Percentiles rank a stretch among this genome's conserved stretches.
phyloP scores from a whole-genome alignment of 2,888 invertebrate genomes.

The Xylota sylvarum region DNA sequence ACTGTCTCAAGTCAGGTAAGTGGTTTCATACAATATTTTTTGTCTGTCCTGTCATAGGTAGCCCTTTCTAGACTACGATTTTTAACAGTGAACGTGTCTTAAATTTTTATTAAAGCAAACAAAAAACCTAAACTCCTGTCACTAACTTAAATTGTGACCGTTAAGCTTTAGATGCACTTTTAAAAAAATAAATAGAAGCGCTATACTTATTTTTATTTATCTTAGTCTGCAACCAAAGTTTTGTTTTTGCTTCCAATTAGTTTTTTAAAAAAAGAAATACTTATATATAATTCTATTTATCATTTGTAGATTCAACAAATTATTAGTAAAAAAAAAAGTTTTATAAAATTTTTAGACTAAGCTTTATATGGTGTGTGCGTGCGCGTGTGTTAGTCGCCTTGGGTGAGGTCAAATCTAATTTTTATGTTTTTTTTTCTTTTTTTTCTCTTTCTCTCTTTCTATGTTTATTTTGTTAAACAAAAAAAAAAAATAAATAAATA shows the following conservation, averaged over 20 bases:
- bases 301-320: constrained; percentile 21
- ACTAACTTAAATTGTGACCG: constrained; percentile 16
- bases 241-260: background rate
- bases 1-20: no score
- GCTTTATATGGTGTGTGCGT: constrained; percentile 68
- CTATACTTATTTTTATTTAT: background rate
- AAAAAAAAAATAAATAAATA: constrained; percentile 66
- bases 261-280: background rate
- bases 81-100: background rate
- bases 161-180: constrained; percentile 2
- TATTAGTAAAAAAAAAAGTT: background rate
- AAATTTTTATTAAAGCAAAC: background rate
- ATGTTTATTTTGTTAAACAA: constrained; percentile 64
- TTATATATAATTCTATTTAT: background rate
- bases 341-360: constrained; percentile 18
- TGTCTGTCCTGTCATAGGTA: background rate
- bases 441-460: constrained; percentile 70
- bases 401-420: constrained; percentile 73
- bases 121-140: background rate
- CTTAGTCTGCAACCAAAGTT: background rate
- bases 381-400: constrained; percentile 59
- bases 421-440: constrained; percentile 55
- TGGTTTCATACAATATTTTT: background rate
- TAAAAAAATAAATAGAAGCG: constrained; percentile 8
- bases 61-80: background rate